A percentile compares a stretch with the other conserved stretches of the same genome.
Evolutionary conservation across 1,140 invertebrate genomes (phyloP).

Genomic region (Portunus trituberculatus): DNA sequence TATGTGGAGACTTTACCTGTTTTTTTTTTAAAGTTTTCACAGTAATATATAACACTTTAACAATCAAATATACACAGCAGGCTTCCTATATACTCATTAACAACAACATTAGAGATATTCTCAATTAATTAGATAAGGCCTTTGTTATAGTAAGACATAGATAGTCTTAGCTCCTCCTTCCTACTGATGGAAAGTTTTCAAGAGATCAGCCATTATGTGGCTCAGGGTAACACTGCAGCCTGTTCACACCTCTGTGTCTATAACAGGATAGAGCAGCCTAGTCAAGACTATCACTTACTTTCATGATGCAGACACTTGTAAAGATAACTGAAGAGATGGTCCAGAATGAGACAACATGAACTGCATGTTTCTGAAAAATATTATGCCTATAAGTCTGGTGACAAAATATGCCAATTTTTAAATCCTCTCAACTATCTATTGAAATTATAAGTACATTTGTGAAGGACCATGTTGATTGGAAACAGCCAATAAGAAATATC

Average conservation of each 20-base stretch:
- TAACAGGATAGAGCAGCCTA: slow-evolving; percentile 80
- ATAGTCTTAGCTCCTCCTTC: slow-evolving; percentile 84
- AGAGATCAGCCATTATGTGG: slow-evolving; percentile 98
- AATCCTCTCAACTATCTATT: no score
- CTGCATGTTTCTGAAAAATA: slow-evolving; percentile 93
- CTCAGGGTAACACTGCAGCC: slow-evolving; percentile 98
- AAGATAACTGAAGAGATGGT: slow-evolving; percentile 98
- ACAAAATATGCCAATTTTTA: no score
- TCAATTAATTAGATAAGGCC: not conserved
- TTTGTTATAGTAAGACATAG: not conserved
- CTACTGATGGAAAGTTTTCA: slow-evolving; percentile 95
- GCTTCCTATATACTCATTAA: not conserved
- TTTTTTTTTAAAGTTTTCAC: no score
- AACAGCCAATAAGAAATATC: no score
- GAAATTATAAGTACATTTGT: no score
- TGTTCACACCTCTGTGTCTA: slow-evolving; percentile 98
- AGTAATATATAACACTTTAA: no score
- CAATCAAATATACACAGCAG: not conserved
- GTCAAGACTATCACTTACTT: slow-evolving; percentile 83
- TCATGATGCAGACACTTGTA: slow-evolving; percentile 96
- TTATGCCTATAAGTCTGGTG: not conserved
- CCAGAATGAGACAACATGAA: slow-evolving; percentile 96
- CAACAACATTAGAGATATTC: not conserved
- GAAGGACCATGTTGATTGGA: no score
- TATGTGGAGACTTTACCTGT: no score